Percentiles rank a stretch among this genome's conserved stretches.
Conservation (phyloP, 2,888 invertebrate species). For the Tenthredo amoena region DNA sequence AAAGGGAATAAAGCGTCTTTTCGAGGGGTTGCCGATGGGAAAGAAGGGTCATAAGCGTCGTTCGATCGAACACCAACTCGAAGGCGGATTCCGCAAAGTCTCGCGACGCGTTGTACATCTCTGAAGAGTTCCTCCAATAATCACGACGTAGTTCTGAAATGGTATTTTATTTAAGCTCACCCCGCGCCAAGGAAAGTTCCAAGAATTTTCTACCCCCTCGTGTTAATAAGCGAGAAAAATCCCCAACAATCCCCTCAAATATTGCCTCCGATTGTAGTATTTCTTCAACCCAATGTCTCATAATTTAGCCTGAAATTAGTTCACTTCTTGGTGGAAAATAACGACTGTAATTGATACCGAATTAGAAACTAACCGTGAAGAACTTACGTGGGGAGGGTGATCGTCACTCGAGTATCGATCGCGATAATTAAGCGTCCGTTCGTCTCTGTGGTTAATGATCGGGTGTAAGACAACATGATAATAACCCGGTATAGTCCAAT, state of each 20-base stretch:
- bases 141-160: slow-evolving; percentile 29
- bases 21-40: slow-evolving; percentile 53
- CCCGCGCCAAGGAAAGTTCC: not conserved
- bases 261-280: not conserved
- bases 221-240: slow-evolving; percentile 37
- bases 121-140: slow-evolving; percentile 41
- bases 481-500: not conserved
- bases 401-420: not conserved
- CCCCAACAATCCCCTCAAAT: not conserved
- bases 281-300: not conserved
- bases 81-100: slow-evolving; percentile 43
- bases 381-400: not conserved
- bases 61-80: slow-evolving; percentile 45
- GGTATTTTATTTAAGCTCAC: slow-evolving; percentile 36
- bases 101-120: slow-evolving; percentile 28
- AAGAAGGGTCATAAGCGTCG: slow-evolving; percentile 32
- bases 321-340: not conserved
- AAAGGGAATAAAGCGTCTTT: slow-evolving; percentile 57
- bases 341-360: not conserved
- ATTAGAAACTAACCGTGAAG: not conserved
- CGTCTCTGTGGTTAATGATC: not conserved
- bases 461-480: not conserved
- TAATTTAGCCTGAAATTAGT: not conserved
- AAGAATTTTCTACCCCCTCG: not conserved
- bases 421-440: not conserved